Evolutionary conservation across 64 coral and sea anemone species (phyloP).

Genomic region (Actinia tenebrosa): DNA sequence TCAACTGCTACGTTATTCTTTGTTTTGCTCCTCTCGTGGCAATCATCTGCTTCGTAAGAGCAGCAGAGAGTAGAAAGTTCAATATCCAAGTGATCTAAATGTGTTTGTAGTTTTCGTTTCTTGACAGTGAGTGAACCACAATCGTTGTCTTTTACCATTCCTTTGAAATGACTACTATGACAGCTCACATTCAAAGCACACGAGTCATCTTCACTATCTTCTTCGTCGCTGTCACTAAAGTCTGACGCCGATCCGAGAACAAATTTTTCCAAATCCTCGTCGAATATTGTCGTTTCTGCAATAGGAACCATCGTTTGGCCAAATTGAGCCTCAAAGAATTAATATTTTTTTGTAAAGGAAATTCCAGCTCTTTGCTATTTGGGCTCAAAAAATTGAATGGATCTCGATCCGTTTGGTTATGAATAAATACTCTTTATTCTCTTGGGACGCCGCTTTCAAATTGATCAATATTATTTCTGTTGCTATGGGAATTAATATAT

Average conservation of each 20-base stretch:
- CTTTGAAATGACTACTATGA: constrained; percentile 11
- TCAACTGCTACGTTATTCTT: neutral
- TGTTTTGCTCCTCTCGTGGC: neutral
- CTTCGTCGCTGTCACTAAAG: constrained; percentile 3
- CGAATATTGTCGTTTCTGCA: neutral
- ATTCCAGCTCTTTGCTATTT: neutral
- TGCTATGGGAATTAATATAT: neutral
- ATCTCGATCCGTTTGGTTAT: neutral
- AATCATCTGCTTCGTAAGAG: neutral
- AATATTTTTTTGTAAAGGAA: neutral
- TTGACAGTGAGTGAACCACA: neutral
- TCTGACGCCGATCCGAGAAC: neutral
- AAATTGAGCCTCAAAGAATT: neutral
- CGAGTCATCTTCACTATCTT: constrained; percentile 11
- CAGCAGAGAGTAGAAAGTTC: constrained; percentile 1
- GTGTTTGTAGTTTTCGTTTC: constrained; percentile 20
- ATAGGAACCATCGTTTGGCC: neutral
- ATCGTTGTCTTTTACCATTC: neutral
- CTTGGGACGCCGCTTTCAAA: constrained; percentile 4
- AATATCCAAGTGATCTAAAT: constrained; percentile 1
- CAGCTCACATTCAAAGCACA: constrained; percentile 28
- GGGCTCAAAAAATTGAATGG: neutral
- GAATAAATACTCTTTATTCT: neutral
- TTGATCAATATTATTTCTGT: neutral
- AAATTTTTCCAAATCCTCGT: constrained; percentile 3